A percentile compares a stretch with the other conserved stretches of the same genome.
Evolutionary conservation across 30 jellyfish, hydroid and myxozoan species (phyloP).

Genomic region (Mastigias papua): DNA sequence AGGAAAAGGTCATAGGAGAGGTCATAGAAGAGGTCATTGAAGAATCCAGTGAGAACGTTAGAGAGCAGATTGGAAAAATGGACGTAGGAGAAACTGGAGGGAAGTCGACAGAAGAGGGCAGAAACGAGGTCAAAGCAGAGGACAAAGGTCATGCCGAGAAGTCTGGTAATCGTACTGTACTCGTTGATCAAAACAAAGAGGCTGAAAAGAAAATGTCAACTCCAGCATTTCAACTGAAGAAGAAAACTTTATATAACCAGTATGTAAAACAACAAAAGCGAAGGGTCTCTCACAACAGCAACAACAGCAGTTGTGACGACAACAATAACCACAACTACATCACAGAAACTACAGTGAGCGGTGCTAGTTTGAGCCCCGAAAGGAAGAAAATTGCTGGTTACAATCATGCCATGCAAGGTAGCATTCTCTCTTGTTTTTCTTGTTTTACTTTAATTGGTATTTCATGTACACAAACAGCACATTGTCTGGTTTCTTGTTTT

Average conservation of each 20-base stretch:
- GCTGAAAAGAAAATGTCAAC: constrained; percentile 25
- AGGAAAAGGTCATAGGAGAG: neutral
- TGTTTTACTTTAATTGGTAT: too few relatives aligned
- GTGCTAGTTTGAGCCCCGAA: neutral
- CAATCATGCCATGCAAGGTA: neutral
- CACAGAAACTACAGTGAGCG: neutral
- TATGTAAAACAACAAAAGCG: constrained; percentile 41
- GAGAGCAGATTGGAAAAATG: too few relatives aligned
- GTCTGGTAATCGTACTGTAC: neutral
- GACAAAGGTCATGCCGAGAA: neutral
- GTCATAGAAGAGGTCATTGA: neutral
- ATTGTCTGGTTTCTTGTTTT: too few relatives aligned
- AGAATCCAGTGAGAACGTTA: neutral
- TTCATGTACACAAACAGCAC: too few relatives aligned
- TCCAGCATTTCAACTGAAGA: constrained; percentile 33
- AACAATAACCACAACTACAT: neutral
- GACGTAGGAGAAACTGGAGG: too few relatives aligned
- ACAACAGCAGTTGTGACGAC: too few relatives aligned
- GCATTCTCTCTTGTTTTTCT: neutral
- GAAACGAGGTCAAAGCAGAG: neutral
- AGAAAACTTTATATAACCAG: constrained; percentile 17
- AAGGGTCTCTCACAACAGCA: neutral
- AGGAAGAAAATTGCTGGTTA: neutral
- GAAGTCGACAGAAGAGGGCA: neutral
- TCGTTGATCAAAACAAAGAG: neutral